These are phyloP conservation scores for Pseudolaguvia tuberculata DNA, from an alignment of 2,113 vertebrate genomes.

Conservation along the genomic window DNA sequence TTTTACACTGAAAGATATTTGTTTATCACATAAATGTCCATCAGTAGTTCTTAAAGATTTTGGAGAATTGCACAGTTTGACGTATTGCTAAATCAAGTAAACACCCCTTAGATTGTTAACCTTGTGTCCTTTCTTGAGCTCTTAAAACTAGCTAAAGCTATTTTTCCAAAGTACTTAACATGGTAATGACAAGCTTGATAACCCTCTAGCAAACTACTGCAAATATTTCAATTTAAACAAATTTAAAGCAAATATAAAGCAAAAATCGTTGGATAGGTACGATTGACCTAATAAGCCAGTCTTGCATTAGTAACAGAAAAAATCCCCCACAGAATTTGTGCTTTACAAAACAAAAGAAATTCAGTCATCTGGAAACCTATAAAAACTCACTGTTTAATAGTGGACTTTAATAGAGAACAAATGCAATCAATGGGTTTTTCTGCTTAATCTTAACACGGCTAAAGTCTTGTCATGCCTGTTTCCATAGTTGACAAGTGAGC, in stretches of 20 bases:
- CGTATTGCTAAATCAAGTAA: no score
- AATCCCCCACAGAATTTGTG: conserved; percentile 8
- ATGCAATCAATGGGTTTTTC: not conserved
- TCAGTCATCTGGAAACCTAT: not conserved
- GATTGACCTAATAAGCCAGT: conserved; percentile 22
- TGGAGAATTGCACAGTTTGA: not conserved
- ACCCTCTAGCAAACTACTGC: no score
- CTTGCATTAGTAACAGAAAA: conserved; percentile 1
- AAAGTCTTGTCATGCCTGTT: not conserved
- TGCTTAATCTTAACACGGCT: not conserved
- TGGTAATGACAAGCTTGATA: no score
- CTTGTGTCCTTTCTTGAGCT: no score
- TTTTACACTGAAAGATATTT: not conserved
- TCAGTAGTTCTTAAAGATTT: not conserved
- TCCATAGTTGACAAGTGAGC: not conserved
- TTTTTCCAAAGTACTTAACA: no score
- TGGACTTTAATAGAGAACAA: conserved; percentile 15
- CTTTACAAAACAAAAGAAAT: conserved; percentile 13
- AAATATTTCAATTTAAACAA: no score
- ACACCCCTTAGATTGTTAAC: not conserved
- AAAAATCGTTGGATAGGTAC: not conserved
- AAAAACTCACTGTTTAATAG: conserved; percentile 22
- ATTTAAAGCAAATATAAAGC: no score
- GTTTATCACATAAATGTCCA: not conserved
- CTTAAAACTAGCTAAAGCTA: no score